A percentile compares a stretch with the other conserved stretches of the same genome.
Conservation (phyloP, 2,797 vertebrate genomes). For the Chromobotia macracanthus region DNA sequence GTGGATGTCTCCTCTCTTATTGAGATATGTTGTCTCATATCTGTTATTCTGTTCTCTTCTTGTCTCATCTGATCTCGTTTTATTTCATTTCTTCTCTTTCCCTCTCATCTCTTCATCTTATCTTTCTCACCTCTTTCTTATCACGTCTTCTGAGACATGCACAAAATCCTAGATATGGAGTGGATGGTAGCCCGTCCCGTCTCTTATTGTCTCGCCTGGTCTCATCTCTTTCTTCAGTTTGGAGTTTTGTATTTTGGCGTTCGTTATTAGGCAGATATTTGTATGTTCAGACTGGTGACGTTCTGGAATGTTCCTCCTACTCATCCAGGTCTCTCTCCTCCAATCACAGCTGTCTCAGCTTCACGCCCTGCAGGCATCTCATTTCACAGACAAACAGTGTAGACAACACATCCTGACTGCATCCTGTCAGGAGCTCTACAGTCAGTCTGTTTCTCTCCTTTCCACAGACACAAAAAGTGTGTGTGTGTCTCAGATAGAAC, state of each 20-base stretch:
- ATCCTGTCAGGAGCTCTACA: conserved; percentile 1
- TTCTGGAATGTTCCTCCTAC: conserved; percentile 16
- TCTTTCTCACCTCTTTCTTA: background rate
- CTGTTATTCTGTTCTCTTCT: background rate
- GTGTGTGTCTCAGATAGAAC: background rate
- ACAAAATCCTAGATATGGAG: background rate
- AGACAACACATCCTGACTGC: conserved; percentile 18
- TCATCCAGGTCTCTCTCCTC: conserved; percentile 10
- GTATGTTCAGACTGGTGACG: background rate
- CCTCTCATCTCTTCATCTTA: no score
- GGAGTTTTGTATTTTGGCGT: background rate
- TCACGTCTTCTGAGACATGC: background rate
- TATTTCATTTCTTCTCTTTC: background rate
- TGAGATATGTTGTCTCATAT: background rate
- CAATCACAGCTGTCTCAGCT: conserved; percentile 1
- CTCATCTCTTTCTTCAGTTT: background rate
- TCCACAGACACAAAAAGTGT: background rate
- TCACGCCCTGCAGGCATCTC: background rate
- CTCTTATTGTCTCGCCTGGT: background rate
- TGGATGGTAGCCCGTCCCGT: background rate
- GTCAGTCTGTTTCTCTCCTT: background rate
- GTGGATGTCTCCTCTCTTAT: background rate
- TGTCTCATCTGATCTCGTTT: background rate
- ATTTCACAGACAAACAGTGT: conserved; percentile 4
- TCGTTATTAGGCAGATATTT: no score